These are phyloP conservation scores for Laodelphax striatellus DNA, from an alignment of 1,140 invertebrate species.

Conservation along the genomic window DNA sequence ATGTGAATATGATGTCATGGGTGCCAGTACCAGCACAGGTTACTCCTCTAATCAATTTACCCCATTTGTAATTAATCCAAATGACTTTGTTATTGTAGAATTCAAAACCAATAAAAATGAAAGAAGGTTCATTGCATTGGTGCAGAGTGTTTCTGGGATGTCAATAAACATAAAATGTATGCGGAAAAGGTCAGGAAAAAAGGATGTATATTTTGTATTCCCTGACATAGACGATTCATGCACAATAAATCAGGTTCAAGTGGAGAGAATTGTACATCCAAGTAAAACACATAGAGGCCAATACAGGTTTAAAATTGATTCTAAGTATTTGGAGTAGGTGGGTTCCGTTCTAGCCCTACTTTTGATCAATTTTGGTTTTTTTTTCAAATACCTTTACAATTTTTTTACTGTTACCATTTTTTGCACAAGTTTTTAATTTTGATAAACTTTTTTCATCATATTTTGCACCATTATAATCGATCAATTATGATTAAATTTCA, in stretches of 20 bases:
- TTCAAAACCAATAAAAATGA: not conserved
- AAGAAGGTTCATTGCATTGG: not conserved
- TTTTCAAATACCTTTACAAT: too few relatives aligned
- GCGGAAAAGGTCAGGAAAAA: not conserved
- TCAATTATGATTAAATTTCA: too few relatives aligned
- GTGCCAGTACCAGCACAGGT: not conserved
- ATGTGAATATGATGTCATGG: too few relatives aligned
- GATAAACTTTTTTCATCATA: too few relatives aligned
- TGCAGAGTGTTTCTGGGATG: not conserved
- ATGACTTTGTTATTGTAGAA: not conserved
- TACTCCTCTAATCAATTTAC: not conserved
- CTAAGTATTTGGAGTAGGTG: too few relatives aligned
- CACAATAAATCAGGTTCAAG: not conserved
- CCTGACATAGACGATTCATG: not conserved
- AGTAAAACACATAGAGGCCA: not conserved
- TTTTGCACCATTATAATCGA: too few relatives aligned
- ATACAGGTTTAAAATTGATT: not conserved
- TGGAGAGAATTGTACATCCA: not conserved
- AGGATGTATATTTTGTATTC: not conserved
- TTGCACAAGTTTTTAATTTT: too few relatives aligned
- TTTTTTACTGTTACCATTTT: too few relatives aligned
- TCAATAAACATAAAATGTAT: not conserved
- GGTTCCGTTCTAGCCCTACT: too few relatives aligned
- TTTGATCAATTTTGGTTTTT: too few relatives aligned
- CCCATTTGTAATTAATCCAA: not conserved